These are phyloP conservation scores for Tetragonisca angustula DNA, from an alignment of 2,888 invertebrate species.

Conservation along the genomic window DNA sequence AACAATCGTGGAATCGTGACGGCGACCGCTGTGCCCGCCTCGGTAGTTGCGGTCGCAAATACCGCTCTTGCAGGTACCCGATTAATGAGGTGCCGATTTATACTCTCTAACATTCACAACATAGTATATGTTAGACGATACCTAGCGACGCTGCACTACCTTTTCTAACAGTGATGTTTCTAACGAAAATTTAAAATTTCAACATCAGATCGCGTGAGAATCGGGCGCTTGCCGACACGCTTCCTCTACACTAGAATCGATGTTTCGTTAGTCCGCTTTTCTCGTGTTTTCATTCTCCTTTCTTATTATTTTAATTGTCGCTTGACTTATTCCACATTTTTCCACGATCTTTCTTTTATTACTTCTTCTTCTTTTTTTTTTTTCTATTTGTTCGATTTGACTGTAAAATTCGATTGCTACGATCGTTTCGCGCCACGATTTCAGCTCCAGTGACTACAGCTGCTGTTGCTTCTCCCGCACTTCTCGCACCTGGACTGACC, in stretches of 20 bases:
- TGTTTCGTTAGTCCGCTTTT: constrained; percentile 30
- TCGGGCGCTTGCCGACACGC: constrained; percentile 44
- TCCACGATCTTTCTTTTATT: background rate
- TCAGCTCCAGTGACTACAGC: constrained; percentile 55
- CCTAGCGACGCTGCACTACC: background rate
- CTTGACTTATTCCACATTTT: background rate
- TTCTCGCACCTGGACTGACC: constrained; percentile 51
- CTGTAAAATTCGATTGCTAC: background rate
- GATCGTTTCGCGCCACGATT: background rate
- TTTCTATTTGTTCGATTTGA: background rate
- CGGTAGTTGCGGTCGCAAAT: constrained; percentile 64
- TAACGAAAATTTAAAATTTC: background rate
- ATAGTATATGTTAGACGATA: background rate
- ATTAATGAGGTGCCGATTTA: constrained; percentile 41
- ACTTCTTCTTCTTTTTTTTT: background rate
- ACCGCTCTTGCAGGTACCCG: constrained; percentile 69
- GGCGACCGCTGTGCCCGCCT: constrained; percentile 60
- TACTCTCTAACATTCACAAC: constrained; percentile 9
- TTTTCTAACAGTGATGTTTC: background rate
- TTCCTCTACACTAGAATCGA: constrained; percentile 21
- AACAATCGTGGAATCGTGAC: constrained; percentile 71
- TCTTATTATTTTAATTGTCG: background rate
- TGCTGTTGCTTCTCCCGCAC: constrained; percentile 35
- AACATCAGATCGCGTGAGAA: background rate
- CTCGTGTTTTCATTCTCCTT: background rate